Percentiles rank a stretch among this genome's conserved stretches.
Conservation (phyloP, 30 jellyfish, hydroid and myxozoan species). For the Turritopsis rubra region DNA sequence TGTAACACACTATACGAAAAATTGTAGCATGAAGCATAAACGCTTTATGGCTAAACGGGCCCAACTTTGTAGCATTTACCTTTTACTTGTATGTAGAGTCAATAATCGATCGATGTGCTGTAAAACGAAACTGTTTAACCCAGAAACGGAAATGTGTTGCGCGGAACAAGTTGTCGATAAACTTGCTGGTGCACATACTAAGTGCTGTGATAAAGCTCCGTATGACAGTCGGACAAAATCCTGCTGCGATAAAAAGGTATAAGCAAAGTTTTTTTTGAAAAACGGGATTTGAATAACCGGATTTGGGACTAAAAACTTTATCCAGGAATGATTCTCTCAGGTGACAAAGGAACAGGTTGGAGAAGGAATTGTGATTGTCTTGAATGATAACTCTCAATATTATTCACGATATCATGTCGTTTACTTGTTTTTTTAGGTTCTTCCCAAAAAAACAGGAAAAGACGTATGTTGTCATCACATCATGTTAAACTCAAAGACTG, state of each 20-base stretch:
- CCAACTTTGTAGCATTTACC: too few species aligned
- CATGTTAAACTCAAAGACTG: neutral
- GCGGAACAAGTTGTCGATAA: constrained; percentile 43
- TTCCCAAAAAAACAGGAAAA: neutral
- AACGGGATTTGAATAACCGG: too few species aligned
- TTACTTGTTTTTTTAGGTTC: constrained; percentile 8
- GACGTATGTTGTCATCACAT: constrained; percentile 19
- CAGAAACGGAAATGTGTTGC: constrained; percentile 42
- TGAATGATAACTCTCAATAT: too few species aligned
- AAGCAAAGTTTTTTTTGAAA: too few species aligned
- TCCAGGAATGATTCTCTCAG: too few species aligned
- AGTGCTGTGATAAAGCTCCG: constrained; percentile 40
- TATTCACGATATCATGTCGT: too few species aligned
- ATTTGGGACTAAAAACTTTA: too few species aligned
- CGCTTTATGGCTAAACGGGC: too few species aligned
- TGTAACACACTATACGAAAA: too few species aligned
- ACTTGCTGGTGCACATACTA: constrained; percentile 34
- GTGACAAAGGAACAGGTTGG: too few species aligned
- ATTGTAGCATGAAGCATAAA: too few species aligned
- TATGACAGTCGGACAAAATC: constrained; percentile 44
- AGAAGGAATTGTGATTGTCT: too few species aligned
- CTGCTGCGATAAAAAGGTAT: constrained; percentile 49
- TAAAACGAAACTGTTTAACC: constrained; percentile 36
- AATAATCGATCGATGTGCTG: constrained; percentile 36
- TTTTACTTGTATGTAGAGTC: neutral